These are phyloP conservation scores for Iguana delicatissima DNA, from an alignment of 2,797 vertebrate genomes.

Conservation along the genomic window DNA sequence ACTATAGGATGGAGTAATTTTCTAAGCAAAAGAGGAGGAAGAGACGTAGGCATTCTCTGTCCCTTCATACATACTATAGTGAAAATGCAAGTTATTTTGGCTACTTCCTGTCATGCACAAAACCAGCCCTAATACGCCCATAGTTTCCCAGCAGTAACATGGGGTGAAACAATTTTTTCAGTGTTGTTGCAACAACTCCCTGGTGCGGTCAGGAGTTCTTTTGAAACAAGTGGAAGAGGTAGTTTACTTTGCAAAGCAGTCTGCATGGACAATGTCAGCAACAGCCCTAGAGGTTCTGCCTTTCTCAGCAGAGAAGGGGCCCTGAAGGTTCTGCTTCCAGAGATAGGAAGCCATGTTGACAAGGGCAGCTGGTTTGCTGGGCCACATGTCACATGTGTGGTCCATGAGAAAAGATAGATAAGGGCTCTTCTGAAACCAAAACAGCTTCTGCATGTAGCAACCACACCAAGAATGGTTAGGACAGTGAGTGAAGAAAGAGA, in stretches of 20 bases:
- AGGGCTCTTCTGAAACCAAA: neutral
- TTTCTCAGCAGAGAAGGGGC: neutral
- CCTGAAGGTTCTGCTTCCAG: neutral
- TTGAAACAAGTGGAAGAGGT: neutral
- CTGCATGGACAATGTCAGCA: neutral
- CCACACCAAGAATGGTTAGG: neutral
- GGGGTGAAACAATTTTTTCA: neutral
- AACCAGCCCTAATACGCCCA: neutral
- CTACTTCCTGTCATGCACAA: neutral
- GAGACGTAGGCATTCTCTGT: neutral
- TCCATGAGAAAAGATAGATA: neutral
- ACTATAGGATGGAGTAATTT: neutral
- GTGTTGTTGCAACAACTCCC: neutral
- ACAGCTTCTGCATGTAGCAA: neutral
- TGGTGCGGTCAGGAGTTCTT: neutral
- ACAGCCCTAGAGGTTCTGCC: neutral
- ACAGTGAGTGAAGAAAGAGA: neutral
- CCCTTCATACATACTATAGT: neutral
- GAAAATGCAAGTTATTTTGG: constrained; percentile 1
- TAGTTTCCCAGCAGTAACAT: neutral
- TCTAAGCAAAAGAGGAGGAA: neutral
- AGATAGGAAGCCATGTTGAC: neutral
- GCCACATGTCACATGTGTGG: neutral
- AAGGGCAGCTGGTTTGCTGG: neutral
- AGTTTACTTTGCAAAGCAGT: neutral